These are phyloP conservation scores for Enhydra lutris DNA, from an alignment of 2,113 vertebrate genomes.

Conservation along the genomic window DNA sequence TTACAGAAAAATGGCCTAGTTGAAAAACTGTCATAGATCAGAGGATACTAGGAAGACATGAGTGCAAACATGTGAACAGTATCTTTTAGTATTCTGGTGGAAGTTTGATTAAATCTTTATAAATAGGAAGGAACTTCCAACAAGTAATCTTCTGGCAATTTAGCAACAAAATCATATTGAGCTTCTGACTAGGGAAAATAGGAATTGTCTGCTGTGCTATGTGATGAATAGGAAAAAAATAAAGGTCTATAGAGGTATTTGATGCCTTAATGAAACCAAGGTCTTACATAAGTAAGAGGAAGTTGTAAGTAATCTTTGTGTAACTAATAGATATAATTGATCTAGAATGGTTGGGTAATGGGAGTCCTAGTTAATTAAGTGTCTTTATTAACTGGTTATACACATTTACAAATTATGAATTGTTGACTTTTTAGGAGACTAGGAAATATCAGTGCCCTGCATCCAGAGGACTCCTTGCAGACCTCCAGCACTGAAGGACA, in stretches of 20 bases:
- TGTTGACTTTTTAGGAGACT: neutral
- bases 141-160: neutral
- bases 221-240: neutral
- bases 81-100: neutral
- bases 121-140: neutral
- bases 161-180: neutral
- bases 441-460: neutral
- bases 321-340: neutral
- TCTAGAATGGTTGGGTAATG: neutral
- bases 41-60: neutral
- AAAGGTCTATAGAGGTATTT: neutral
- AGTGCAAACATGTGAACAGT: neutral
- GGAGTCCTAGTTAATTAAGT: neutral
- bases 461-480: neutral
- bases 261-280: neutral
- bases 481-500: neutral
- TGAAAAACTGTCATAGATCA: neutral
- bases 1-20: neutral
- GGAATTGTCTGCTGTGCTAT: neutral
- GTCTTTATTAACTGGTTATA: slow-evolving; percentile 16
- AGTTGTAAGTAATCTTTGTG: no score
- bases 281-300: neutral
- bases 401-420: neutral
- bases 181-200: neutral
- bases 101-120: neutral